A percentile compares a stretch with the other conserved stretches of the same genome.
These are phyloP conservation scores for Galagoides demidoff DNA, from an alignment of 2,797 vertebrate species.

Conservation along the genomic window DNA sequence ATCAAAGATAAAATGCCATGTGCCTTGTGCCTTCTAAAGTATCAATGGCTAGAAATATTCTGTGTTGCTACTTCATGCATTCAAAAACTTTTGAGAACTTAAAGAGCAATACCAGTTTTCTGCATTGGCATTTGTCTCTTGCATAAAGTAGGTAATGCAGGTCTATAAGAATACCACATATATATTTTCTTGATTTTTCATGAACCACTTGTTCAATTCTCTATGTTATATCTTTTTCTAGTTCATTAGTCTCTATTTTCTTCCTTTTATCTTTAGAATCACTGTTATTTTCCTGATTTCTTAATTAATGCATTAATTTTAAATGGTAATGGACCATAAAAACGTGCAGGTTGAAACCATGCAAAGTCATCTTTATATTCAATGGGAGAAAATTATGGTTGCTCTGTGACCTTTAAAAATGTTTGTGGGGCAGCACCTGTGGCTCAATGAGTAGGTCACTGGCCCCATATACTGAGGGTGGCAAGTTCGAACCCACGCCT, in stretches of 20 bases:
- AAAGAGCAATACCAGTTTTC: not conserved
- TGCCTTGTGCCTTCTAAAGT: not conserved
- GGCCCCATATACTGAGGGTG: too few species aligned
- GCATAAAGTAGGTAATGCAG: not conserved
- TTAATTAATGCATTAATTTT: not conserved
- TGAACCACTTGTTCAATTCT: not conserved
- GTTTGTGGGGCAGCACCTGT: not conserved
- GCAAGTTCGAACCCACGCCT: too few species aligned
- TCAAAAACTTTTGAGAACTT: not conserved
- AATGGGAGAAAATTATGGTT: not conserved
- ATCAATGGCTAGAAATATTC: not conserved
- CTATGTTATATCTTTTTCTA: not conserved
- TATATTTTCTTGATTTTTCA: not conserved
- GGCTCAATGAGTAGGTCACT: too few species aligned
- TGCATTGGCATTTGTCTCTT: not conserved
- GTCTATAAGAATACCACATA: not conserved
- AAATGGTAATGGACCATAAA: not conserved
- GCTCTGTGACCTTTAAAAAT: not conserved
- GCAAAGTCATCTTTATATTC: not conserved
- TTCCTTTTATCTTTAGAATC: not conserved
- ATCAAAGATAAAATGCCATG: not conserved
- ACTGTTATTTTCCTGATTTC: not conserved
- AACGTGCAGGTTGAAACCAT: not conserved
- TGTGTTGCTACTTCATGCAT: not conserved
- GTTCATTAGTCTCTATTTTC: not conserved